phyloP scores from a whole-genome alignment of 2,797 vertebrate genomes.

The Myoxocephalus aenaeus region DNA sequence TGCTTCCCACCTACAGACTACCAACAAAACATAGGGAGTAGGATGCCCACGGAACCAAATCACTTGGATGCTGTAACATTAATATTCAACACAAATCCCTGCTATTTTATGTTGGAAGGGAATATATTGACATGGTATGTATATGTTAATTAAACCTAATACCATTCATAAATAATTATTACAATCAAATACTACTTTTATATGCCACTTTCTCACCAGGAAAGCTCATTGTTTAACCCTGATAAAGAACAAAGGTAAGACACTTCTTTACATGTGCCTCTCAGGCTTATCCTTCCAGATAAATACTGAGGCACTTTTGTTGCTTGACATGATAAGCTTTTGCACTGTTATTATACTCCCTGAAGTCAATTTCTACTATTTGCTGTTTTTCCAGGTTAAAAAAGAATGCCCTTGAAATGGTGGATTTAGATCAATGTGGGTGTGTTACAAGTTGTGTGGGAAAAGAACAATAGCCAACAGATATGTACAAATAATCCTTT shows the following conservation, averaged over 20 bases:
- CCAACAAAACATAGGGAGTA: constrained; percentile 47
- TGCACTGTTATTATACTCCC: constrained; percentile 8
- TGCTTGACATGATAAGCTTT: constrained; percentile 29
- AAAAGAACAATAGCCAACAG: constrained; percentile 28
- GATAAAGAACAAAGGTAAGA: constrained; percentile 29
- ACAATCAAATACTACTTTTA: background rate
- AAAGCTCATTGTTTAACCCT: constrained; percentile 5
- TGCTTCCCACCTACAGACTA: constrained; percentile 64
- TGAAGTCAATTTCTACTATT: constrained; percentile 27
- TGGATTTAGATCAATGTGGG: constrained; percentile 23
- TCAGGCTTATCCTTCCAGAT: background rate
- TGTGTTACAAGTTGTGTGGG: background rate
- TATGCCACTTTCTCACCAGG: constrained; percentile 4
- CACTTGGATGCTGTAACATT: constrained; percentile 14
- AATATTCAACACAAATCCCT: constrained; percentile 4
- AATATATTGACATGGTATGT: constrained; percentile 15
- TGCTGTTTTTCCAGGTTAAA: constrained; percentile 17
- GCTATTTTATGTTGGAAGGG: constrained; percentile 11
- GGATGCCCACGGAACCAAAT: constrained; percentile 13
- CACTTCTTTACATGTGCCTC: constrained; percentile 11
- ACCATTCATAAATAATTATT: constrained; percentile 1
- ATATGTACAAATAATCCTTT: constrained; percentile 43
- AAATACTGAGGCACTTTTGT: constrained; percentile 10
- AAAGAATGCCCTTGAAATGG: constrained; percentile 13
- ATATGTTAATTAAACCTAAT: constrained; percentile 6